Conservation (phyloP, 2,113 vertebrate species). For the Reinhardtius hippoglossoides region DNA sequence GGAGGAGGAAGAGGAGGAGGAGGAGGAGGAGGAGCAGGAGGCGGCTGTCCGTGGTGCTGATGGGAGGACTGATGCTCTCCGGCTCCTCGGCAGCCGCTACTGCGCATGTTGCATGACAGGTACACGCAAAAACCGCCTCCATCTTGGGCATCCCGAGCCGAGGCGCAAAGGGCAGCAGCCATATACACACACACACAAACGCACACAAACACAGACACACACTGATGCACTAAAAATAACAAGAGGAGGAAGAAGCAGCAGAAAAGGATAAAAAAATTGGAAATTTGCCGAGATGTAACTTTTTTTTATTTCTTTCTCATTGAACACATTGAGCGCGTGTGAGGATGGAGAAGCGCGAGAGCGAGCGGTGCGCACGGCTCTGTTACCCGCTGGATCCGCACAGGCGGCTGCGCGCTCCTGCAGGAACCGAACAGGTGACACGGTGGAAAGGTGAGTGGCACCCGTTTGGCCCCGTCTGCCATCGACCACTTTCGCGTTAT, state of each 20-base stretch:
- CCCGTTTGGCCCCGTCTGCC: neutral
- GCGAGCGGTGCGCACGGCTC: slow-evolving; percentile 48
- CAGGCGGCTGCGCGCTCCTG: slow-evolving; percentile 7
- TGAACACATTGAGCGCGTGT: slow-evolving; percentile 21
- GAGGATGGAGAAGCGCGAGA: slow-evolving; percentile 62
- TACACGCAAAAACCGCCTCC: slow-evolving; percentile 80
- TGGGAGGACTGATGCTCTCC: slow-evolving; percentile 54
- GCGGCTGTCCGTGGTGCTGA: slow-evolving; percentile 75
- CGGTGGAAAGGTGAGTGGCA: slow-evolving; percentile 69
- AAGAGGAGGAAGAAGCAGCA: slow-evolving; percentile 26
- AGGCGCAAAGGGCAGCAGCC: slow-evolving; percentile 76
- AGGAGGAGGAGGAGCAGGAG: slow-evolving; percentile 41
- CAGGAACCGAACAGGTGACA: slow-evolving; percentile 43
- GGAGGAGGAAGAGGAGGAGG: slow-evolving; percentile 47
- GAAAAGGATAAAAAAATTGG: slow-evolving; percentile 38
- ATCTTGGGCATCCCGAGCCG: slow-evolving; percentile 82
- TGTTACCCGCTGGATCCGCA: slow-evolving; percentile 38
- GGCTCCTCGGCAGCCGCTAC: slow-evolving; percentile 70
- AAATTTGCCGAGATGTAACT: slow-evolving; percentile 70
- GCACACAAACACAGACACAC: neutral
- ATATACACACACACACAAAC: slow-evolving; percentile 25
- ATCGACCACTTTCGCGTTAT: neutral
- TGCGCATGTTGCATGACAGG: slow-evolving; percentile 87
- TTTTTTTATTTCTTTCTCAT: neutral
- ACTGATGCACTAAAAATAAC: slow-evolving; percentile 33